Percentiles rank a stretch among this genome's conserved stretches.
Evolutionary conservation across 2,113 vertebrate species (phyloP).

Genomic region (Triplophysa tibetana): DNA sequence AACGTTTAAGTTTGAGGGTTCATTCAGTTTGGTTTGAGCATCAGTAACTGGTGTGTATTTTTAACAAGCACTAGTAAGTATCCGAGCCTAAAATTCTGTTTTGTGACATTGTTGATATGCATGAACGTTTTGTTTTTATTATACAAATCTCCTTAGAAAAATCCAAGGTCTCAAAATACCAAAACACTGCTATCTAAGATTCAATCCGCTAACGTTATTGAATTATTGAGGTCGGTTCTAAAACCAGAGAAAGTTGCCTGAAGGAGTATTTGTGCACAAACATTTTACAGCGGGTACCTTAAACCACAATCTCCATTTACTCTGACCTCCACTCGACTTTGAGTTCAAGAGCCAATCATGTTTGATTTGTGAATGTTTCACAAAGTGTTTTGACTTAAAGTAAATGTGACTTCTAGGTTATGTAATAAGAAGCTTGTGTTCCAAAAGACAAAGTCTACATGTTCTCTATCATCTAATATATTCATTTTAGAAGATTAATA

Average conservation of each 20-base stretch:
- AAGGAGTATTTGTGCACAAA: not conserved
- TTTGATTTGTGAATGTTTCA: no score
- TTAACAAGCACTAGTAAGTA: no score
- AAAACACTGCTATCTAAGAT: not conserved
- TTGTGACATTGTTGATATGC: not conserved
- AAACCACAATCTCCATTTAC: slow-evolving; percentile 26
- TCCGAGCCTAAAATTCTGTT: no score
- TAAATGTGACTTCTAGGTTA: no score
- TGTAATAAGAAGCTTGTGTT: no score
- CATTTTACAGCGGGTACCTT: not conserved
- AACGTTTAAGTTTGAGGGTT: no score
- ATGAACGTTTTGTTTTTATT: slow-evolving; percentile 23
- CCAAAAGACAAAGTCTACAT: no score
- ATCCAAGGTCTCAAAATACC: not conserved
- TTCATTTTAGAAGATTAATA: no score
- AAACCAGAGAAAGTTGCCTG: not conserved
- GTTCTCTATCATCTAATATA: no score
- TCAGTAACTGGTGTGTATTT: no score
- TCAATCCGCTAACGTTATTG: slow-evolving; percentile 13
- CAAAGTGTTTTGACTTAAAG: no score
- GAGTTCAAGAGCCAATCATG: slow-evolving; percentile 18
- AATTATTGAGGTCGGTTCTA: slow-evolving; percentile 20
- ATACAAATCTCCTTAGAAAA: not conserved
- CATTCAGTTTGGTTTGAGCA: no score
- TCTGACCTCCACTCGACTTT: slow-evolving; percentile 47